Conservation (phyloP, 2,888 invertebrate species). For the Mythimna impura region DNA sequence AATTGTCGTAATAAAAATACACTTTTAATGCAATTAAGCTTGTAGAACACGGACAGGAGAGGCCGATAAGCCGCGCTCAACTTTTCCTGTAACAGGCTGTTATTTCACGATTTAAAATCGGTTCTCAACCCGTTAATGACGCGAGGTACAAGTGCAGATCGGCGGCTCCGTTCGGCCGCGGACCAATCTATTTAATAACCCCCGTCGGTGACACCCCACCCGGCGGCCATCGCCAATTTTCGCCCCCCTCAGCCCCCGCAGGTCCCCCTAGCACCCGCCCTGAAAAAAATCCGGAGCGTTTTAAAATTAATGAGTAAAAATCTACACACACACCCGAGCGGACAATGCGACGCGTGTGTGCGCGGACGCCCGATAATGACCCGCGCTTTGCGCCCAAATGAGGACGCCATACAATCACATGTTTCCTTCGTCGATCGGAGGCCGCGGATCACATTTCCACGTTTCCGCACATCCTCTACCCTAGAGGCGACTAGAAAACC, state of each 20-base stretch:
- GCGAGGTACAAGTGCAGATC: constrained; percentile 90
- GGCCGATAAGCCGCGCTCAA: constrained; percentile 88
- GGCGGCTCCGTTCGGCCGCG: constrained; percentile 90
- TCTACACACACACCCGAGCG: constrained; percentile 88
- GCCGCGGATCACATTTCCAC: constrained; percentile 28
- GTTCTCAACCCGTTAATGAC: constrained; percentile 90
- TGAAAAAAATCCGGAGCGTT: constrained; percentile 91
- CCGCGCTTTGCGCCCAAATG: constrained; percentile 77
- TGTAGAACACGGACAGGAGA: constrained; percentile 82
- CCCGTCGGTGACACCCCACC: constrained; percentile 90
- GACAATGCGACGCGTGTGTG: constrained; percentile 83
- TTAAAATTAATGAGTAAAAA: constrained; percentile 91
- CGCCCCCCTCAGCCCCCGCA: constrained; percentile 80
- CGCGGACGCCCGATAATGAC: constrained; percentile 85
- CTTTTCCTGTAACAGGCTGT: constrained; percentile 90
- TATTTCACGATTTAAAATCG: constrained; percentile 90
- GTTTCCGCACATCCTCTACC: constrained; percentile 23
- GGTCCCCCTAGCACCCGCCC: constrained; percentile 88
- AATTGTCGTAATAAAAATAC: constrained; percentile 77
- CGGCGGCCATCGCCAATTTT: constrained; percentile 90
- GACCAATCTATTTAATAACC: constrained; percentile 91
- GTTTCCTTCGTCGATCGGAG: constrained; percentile 55
- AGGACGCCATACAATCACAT: constrained; percentile 66
- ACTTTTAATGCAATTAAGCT: constrained; percentile 87
- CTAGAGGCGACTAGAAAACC: constrained; percentile 48